Evolutionary conservation across 2,113 vertebrate genomes (phyloP), one percentile per base, ranked within the genome.

Genomic region (Telmatochromis brachygnathus): DNA sequence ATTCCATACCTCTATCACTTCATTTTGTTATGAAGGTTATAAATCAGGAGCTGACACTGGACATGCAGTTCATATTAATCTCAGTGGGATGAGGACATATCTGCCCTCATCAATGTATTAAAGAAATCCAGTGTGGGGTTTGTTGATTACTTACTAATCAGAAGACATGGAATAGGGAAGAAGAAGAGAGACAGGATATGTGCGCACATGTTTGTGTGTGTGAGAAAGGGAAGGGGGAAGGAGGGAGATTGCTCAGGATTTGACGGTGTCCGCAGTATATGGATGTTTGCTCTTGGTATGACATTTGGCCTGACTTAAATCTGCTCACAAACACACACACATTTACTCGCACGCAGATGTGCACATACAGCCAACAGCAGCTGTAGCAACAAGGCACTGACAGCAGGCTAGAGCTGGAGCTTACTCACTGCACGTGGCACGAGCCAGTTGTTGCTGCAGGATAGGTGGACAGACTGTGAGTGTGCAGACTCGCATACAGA

Each of bases 261-360:
- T 94, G 94, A 91, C 89, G 7, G 42, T 35, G 17, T 55, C 56
- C 54, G 83, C 89, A 77, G 65, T 79, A 35, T 91, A 84, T 90
- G 84, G 88, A 89, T 93, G 88, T 94, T 92, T 94, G 89, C 88
- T 94, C 88, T 90, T 83, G 87, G 91, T 93, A 86, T 92, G 92
- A 94, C 94, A 93, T 95, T 95, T 94, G 75, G 81, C 92, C 87
- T 85, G 90, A 93, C 89, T 92, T 89, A 88, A 92, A 93, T 90
- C 86, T 82, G 82, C 49, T 15, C 12, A 55, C 62, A 62, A 30
- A 79, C 82, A 65, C 83, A 62, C 14, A 8, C 45, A 28, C 15
- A 13, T 37, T 37, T 68, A 68, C 62, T 68, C 4, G 0, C 62
- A 37, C 81, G 42, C 88, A 93, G 86, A 94, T 91, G 87, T 90